Base-by-base conservation (phyloP, 92 coral and sea anemone species). In the Phenganax stokvisi region DNA sequence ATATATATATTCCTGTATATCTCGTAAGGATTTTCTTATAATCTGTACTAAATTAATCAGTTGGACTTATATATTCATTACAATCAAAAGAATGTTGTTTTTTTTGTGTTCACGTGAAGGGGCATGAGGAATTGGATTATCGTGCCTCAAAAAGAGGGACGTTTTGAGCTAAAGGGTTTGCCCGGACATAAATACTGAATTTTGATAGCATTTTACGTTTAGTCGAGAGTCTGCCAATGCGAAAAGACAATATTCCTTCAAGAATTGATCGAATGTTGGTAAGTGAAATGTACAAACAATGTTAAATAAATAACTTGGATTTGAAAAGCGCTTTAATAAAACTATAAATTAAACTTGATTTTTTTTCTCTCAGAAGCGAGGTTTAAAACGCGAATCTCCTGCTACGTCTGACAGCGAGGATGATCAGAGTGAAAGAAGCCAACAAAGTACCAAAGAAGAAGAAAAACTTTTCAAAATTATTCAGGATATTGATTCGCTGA, bases 401-500 rank as follows among this genome's bases (percentile, higher is more conserved):
- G 20, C 67, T 47, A 76, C 81, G 0, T 76, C 81, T 12, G 81
- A 76, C 55, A 76, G 81, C 44, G 81, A 76, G 15, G 81, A 76
- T 57, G 81, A 76, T 30, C 31, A 25, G 15, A 69, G 60, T 3
- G 15, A 60, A 58, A 30, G 53, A 12, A 31, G 56, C 17, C 55
- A 47, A 12, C 69, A 76, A 60, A 59, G 67, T 12, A 29, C 81
- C 5, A 76, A 92, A 96, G 92, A 92, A 63, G 89, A 90, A 80
- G 96, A 85, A 60, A 90, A 92, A 83, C 71, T 92, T 54, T 71
- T 79, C 31, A 91, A 91, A 71, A 80, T 92, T 27, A 87, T 91
- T 13, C 81, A 92, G 11, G 88, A 89, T 84, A 90, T 92, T 58
- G 91, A 89, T 74, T 80, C 89, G 61, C 79, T 92, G 90, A 92